phyloP scores from a whole-genome alignment of 2,888 invertebrate species.

The Aelia acuminata region DNA sequence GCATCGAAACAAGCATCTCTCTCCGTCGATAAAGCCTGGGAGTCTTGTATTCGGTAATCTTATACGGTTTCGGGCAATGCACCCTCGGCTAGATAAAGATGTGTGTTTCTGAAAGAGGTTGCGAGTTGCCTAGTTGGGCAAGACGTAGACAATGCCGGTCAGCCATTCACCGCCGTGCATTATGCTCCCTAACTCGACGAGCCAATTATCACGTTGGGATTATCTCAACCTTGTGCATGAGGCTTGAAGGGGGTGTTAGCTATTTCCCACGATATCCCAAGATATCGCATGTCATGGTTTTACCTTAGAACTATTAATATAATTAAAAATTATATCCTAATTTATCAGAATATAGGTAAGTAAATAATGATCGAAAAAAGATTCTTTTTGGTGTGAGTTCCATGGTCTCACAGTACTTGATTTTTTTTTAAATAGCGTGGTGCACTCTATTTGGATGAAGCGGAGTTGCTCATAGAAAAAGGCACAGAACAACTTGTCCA shows the following conservation, averaged over 20 bases:
- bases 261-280: neutral
- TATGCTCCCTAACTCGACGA: neutral
- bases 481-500: no score
- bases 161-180: neutral
- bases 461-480: no score
- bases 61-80: neutral
- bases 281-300: neutral
- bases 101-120: neutral
- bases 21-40: neutral
- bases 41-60: neutral
- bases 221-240: conserved; percentile 24
- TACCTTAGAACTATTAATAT: neutral
- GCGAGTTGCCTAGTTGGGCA: neutral
- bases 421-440: no score
- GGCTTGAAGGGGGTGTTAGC: neutral
- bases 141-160: neutral
- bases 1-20: neutral
- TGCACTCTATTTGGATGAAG: no score
- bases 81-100: neutral
- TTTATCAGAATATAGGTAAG: no score
- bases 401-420: no score
- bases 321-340: neutral
- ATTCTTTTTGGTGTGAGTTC: no score
- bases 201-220: neutral
- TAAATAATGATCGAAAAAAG: no score